A percentile compares a stretch with the other conserved stretches of the same genome.
phyloP scores from a whole-genome alignment of 2,888 invertebrate species.

The Eilema griseolum region DNA sequence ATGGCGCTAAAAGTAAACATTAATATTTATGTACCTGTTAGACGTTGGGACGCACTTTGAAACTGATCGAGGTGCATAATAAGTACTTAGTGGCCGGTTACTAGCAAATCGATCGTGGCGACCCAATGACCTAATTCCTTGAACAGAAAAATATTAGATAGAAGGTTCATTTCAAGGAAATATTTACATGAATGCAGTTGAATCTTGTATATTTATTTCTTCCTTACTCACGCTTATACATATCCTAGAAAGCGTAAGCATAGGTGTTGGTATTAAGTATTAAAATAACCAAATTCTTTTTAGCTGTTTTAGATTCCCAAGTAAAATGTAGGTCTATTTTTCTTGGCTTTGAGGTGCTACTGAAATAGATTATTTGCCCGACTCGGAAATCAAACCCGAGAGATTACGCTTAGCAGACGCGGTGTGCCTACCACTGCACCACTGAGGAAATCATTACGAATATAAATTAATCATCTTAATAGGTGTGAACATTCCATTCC shows the following conservation, averaged over 20 bases:
- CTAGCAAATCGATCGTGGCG: slow-evolving; percentile 19
- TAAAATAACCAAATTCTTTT: not conserved
- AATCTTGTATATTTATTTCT: not conserved
- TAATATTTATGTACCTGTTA: not conserved
- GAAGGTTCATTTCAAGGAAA: slow-evolving; percentile 8
- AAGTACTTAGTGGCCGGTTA: slow-evolving; percentile 7
- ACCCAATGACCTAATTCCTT: slow-evolving; percentile 26
- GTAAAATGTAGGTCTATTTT: not conserved
- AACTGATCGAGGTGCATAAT: slow-evolving; percentile 7
- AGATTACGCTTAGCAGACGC: no score
- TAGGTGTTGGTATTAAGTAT: no score
- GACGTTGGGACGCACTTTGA: no score
- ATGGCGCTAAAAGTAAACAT: no score
- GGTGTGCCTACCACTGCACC: not conserved
- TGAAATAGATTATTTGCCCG: not conserved
- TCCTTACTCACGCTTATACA: not conserved
- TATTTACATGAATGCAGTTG: not conserved
- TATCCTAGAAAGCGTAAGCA: not conserved
- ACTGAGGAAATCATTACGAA: not conserved
- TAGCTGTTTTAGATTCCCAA: not conserved
- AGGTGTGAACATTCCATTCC: not conserved
- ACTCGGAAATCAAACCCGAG: not conserved
- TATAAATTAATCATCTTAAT: not conserved
- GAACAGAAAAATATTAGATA: slow-evolving; percentile 35
- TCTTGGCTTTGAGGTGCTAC: not conserved